These are phyloP conservation scores for Xerus inauris DNA, from an alignment of 2,113 vertebrate species.

Conservation along the genomic window DNA sequence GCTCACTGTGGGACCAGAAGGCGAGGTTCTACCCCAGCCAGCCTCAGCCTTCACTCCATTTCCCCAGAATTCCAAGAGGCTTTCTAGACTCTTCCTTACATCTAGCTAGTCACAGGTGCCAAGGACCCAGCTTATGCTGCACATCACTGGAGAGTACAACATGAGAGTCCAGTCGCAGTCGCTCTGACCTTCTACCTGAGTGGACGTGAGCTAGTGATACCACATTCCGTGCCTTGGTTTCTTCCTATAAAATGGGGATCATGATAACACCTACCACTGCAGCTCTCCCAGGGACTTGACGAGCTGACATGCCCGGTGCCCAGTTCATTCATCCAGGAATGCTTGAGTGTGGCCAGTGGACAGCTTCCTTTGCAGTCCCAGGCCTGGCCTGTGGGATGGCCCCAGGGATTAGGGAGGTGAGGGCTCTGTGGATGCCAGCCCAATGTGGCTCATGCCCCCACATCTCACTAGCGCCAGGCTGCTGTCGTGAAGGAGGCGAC, in stretches of 20 bases:
- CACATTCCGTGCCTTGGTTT: neutral
- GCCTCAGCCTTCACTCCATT: neutral
- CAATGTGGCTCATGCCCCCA: neutral
- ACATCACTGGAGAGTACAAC: neutral
- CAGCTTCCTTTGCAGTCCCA: neutral
- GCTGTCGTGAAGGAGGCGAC: rapidly evolving
- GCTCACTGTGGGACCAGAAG: neutral
- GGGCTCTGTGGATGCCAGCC: neutral
- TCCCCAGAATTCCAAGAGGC: neutral
- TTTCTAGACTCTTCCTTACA: neutral
- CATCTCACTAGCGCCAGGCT: neutral
- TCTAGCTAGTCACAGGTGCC: neutral
- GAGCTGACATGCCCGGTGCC: neutral
- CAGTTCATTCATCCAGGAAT: neutral
- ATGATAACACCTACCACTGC: neutral
- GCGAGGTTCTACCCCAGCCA: rapidly evolving
- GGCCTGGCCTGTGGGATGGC: rapidly evolving
- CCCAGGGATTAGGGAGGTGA: neutral
- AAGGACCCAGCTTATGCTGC: neutral
- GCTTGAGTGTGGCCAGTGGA: rapidly evolving
- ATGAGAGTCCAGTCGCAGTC: neutral
- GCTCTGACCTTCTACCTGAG: neutral
- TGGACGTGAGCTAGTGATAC: neutral
- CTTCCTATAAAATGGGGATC: neutral
- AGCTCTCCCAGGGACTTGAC: neutral